Percentiles rank a stretch among this genome's conserved stretches.
Conservation (phyloP, 2,888 invertebrate genomes). For the Diaperis boleti region DNA sequence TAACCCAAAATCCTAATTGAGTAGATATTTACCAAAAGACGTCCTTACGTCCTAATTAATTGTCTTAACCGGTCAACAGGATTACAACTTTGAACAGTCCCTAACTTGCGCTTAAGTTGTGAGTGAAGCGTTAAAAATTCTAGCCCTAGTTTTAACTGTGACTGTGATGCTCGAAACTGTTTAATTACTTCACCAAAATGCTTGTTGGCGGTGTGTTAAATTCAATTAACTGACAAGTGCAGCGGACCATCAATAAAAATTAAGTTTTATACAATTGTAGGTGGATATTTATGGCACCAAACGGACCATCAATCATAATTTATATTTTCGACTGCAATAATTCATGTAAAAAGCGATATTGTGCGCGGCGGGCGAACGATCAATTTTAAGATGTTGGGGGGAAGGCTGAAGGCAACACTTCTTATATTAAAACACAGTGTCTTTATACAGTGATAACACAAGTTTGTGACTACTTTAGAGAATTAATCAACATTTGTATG, state of each 20-base stretch:
- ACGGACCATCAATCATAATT: not conserved
- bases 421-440: too few relatives aligned
- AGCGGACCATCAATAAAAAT: conserved; percentile 3
- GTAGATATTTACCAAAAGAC: conserved; percentile 35
- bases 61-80: conserved; percentile 34
- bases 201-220: conserved; percentile 6
- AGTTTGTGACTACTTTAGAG: too few relatives aligned
- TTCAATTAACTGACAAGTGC: conserved; percentile 6
- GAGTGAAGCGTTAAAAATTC: conserved; percentile 34
- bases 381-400: too few relatives aligned
- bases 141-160: conserved; percentile 27
- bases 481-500: too few relatives aligned
- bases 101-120: conserved; percentile 36
- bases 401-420: too few relatives aligned
- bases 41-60: conserved; percentile 36
- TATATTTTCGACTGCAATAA: not conserved
- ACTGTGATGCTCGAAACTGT: conserved; percentile 22
- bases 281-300: not conserved
- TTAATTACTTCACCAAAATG: conserved; percentile 29
- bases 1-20: conserved; percentile 16
- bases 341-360: not conserved
- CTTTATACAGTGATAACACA: too few relatives aligned
- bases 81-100: conserved; percentile 38
- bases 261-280: not conserved
- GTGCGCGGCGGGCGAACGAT: too few relatives aligned